phyloP scores from a whole-genome alignment of 37 sponge, comb jelly and placozoan genomes.

The Eunapius fragilis region DNA sequence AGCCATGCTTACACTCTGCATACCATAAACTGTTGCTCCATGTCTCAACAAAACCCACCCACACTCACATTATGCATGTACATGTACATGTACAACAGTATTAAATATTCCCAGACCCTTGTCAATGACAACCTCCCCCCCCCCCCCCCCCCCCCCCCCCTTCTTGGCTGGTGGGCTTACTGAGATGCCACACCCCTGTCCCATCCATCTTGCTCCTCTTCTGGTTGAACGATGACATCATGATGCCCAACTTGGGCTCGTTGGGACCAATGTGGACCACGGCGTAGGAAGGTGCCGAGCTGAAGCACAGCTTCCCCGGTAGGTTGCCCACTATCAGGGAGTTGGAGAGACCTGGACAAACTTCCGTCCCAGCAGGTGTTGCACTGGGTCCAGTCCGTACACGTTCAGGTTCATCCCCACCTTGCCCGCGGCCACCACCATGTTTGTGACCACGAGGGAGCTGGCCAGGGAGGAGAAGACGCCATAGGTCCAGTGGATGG shows the following conservation, averaged over 20 bases:
- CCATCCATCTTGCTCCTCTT: conserved; percentile 85
- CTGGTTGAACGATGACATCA: conserved; percentile 88
- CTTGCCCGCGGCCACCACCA: conserved; percentile 68
- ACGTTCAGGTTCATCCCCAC: conserved; percentile 82
- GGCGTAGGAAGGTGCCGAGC: conserved; percentile 24
- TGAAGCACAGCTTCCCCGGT: conserved; percentile 51
- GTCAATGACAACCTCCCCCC: too few species aligned
- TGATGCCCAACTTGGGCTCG: conserved; percentile 58
- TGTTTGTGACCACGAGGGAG: conserved; percentile 51
- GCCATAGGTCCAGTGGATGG: conserved; percentile 78
- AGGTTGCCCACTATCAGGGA: conserved; percentile 72
- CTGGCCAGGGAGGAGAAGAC: conserved; percentile 80
- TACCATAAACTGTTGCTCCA: too few species aligned
- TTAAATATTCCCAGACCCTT: too few species aligned
- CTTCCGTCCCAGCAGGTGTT: conserved; percentile 72
- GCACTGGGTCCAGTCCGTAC: conserved; percentile 88
- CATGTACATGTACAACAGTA: too few species aligned
- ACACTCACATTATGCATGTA: too few species aligned
- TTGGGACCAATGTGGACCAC: conserved; percentile 11
- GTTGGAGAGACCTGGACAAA: conserved; percentile 49
- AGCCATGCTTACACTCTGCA: too few species aligned
- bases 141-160: too few species aligned
- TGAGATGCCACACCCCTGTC: conserved; percentile 76
- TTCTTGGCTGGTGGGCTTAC: conserved; percentile 32
- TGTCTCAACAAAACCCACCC: too few species aligned